These are phyloP conservation scores for Acestrorhynchus altus DNA, from an alignment of 2,797 vertebrate species.

Conservation along the genomic window DNA sequence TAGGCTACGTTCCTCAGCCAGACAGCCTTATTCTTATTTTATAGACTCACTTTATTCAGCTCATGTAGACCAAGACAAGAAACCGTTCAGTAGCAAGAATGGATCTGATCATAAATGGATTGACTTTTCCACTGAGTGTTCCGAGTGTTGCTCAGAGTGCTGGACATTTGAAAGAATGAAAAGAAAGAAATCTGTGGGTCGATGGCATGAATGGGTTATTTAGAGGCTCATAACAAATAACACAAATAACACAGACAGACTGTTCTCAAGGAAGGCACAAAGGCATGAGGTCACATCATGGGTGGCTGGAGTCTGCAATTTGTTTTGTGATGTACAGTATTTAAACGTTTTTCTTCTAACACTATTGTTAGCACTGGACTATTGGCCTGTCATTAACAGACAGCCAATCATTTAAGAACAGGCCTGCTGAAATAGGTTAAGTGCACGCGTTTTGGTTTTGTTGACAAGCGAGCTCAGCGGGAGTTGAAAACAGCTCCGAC, in stretches of 20 bases:
- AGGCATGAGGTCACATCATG: not conserved
- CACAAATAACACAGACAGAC: not conserved
- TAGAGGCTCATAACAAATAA: not conserved
- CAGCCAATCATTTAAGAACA: not conserved
- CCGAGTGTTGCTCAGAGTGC: not conserved
- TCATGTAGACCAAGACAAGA: not conserved
- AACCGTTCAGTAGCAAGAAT: not conserved
- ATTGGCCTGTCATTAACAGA: not conserved
- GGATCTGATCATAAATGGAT: not conserved
- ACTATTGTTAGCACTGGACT: not conserved
- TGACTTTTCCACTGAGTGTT: too few species aligned
- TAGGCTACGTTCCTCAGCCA: not conserved
- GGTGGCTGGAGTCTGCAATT: not conserved
- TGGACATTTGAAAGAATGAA: not conserved
- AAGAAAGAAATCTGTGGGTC: not conserved
- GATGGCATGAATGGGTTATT: not conserved
- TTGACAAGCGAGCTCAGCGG: not conserved
- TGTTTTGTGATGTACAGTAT: not conserved
- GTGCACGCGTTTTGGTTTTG: not conserved
- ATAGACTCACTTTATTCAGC: not conserved
- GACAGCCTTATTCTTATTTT: slow-evolving; percentile 1
- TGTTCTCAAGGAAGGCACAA: not conserved
- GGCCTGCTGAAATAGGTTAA: not conserved
- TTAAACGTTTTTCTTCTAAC: not conserved
- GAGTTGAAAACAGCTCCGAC: not conserved